A percentile compares a stretch with the other conserved stretches of the same genome.
Evolutionary conservation across 2,888 invertebrate species (phyloP).

Genomic region (Deilephila porcellus): DNA sequence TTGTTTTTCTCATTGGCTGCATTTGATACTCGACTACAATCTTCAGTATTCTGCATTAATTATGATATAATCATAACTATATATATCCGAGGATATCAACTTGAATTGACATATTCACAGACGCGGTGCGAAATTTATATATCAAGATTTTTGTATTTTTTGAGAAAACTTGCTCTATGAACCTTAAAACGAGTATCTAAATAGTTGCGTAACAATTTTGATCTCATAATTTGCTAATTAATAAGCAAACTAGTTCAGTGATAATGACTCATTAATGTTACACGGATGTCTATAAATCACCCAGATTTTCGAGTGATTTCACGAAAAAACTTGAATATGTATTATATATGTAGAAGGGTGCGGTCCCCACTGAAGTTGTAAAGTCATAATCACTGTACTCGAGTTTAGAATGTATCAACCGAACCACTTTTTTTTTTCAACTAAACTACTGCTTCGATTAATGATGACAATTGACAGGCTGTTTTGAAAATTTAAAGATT

Average conservation of each 20-base stretch:
- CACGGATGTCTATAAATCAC: conserved; percentile 22
- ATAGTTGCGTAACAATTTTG: conserved; percentile 12
- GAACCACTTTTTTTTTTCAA: too few species aligned
- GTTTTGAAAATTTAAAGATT: too few species aligned
- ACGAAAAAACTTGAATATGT: background rate
- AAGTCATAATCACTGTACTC: too few species aligned
- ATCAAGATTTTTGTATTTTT: background rate
- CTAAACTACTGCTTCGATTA: too few species aligned
- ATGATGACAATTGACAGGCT: too few species aligned
- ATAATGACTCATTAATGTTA: background rate
- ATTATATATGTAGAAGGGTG: too few species aligned
- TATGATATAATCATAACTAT: background rate
- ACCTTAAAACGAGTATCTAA: background rate
- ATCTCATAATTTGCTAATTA: background rate
- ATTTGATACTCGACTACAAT: conserved; percentile 3
- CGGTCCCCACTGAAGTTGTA: too few species aligned
- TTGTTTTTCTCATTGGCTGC: background rate
- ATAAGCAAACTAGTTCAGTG: conserved; percentile 12
- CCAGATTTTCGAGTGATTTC: background rate
- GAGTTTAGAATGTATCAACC: too few species aligned
- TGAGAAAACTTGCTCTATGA: background rate
- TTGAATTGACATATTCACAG: background rate
- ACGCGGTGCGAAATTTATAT: background rate
- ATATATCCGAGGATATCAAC: background rate
- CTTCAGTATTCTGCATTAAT: conserved; percentile 12